Percentiles rank a stretch among this genome's conserved stretches.
phyloP scores from a whole-genome alignment of 2,797 vertebrate genomes.

The Schizothorax lantsangensis region DNA sequence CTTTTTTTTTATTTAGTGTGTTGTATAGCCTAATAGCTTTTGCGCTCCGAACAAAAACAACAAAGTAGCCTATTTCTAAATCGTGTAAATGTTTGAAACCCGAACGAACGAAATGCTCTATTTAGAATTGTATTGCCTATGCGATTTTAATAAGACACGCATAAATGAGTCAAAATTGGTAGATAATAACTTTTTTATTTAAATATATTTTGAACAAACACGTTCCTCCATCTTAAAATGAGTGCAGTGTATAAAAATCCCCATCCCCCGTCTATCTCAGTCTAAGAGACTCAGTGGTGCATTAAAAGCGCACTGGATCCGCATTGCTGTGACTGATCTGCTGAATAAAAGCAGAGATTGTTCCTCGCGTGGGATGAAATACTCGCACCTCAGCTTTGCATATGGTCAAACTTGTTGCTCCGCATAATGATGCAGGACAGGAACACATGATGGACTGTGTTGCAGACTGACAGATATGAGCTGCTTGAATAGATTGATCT shows the following conservation, averaged over 20 bases:
- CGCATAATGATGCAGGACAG: conserved; percentile 63
- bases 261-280: conserved; percentile 51
- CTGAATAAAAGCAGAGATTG: conserved; percentile 76
- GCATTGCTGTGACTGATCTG: conserved; percentile 67
- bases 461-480: conserved; percentile 13
- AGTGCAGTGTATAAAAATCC: neutral
- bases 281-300: conserved; percentile 65
- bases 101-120: neutral
- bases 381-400: conserved; percentile 61
- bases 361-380: conserved; percentile 67
- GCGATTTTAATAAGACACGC: neutral
- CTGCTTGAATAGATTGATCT: neutral
- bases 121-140: neutral
- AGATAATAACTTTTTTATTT: neutral
- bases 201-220: neutral
- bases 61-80: neutral
- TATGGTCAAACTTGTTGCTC: conserved; percentile 67
- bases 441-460: conserved; percentile 57
- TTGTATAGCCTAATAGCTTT: neutral
- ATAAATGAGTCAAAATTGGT: neutral
- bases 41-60: neutral
- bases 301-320: conserved; percentile 67
- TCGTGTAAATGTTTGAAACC: neutral
- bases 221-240: neutral
- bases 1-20: too few species aligned